Conservation (phyloP, 2,888 invertebrate species). For the Parnassius mnemosyne region DNA sequence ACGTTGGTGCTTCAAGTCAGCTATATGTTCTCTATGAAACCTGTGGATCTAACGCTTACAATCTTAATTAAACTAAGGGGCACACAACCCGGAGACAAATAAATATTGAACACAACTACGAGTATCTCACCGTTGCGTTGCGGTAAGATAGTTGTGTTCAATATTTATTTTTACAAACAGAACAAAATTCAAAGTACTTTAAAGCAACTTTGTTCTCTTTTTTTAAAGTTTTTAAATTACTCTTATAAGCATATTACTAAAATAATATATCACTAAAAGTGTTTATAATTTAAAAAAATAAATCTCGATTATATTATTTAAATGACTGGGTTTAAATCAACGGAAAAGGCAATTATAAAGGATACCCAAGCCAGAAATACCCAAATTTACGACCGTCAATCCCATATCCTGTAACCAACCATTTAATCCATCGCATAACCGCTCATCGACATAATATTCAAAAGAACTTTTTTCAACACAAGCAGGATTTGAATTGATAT, state of each 20-base stretch:
- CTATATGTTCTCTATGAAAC: slow-evolving; percentile 3
- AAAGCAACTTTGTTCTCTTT: background rate
- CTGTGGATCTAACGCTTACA: slow-evolving; percentile 16
- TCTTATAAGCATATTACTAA: too few relatives aligned
- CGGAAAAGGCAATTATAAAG: slow-evolving; percentile 2
- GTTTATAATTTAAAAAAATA: too few relatives aligned
- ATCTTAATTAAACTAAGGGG: slow-evolving; percentile 23
- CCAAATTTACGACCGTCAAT: slow-evolving; percentile 24
- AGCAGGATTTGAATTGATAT: slow-evolving; percentile 20
- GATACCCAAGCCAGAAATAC: slow-evolving; percentile 7
- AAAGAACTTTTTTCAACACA: slow-evolving; percentile 15
- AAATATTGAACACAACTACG: slow-evolving; percentile 5
- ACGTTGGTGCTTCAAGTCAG: too few relatives aligned
- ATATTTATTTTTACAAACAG: background rate
- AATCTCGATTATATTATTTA: too few relatives aligned
- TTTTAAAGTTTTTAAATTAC: background rate
- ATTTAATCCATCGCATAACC: slow-evolving; percentile 11
- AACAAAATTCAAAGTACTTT: slow-evolving; percentile 9
- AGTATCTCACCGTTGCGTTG: background rate
- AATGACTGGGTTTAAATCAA: slow-evolving; percentile 1
- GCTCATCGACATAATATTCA: slow-evolving; percentile 16
- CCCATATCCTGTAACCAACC: slow-evolving; percentile 14
- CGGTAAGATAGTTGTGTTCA: slow-evolving; percentile 1
- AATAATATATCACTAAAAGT: too few relatives aligned
- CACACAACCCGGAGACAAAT: slow-evolving; percentile 10